Conservation (phyloP, 2,888 invertebrate genomes). For the Pterobdella sp. region DNA sequence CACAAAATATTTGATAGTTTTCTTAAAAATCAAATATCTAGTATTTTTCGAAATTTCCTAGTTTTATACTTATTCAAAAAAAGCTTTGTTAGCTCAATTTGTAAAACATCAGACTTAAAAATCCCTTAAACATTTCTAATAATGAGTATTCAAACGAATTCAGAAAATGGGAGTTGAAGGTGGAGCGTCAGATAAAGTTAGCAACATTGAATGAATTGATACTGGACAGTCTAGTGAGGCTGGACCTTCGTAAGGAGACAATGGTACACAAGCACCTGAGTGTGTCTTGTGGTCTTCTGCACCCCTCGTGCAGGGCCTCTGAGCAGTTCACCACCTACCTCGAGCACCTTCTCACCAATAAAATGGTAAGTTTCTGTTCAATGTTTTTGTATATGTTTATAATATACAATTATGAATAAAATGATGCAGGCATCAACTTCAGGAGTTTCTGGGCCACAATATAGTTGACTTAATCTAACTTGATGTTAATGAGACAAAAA, state of each 20-base stretch:
- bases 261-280: neutral
- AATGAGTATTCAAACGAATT: too few relatives aligned
- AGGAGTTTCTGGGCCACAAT: too few relatives aligned
- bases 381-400: neutral
- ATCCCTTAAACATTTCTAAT: too few relatives aligned
- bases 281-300: conserved; percentile 7
- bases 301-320: neutral
- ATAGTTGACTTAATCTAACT: too few relatives aligned
- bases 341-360: conserved; percentile 13
- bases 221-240: neutral
- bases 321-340: conserved; percentile 15
- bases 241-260: conserved; percentile 9
- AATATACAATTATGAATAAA: neutral
- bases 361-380: conserved; percentile 15
- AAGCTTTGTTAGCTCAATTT: too few relatives aligned
- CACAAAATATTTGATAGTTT: too few relatives aligned
- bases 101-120: too few relatives aligned
- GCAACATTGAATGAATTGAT: neutral
- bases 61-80: too few relatives aligned
- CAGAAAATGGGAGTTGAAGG: conserved; percentile 20
- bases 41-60: too few relatives aligned
- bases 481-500: too few relatives aligned
- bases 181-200: conserved; percentile 3
- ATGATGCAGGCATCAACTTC: too few relatives aligned
- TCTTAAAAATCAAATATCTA: too few relatives aligned